phyloP scores from a whole-genome alignment of 2,113 vertebrate species.

The Carollia perspicillata region DNA sequence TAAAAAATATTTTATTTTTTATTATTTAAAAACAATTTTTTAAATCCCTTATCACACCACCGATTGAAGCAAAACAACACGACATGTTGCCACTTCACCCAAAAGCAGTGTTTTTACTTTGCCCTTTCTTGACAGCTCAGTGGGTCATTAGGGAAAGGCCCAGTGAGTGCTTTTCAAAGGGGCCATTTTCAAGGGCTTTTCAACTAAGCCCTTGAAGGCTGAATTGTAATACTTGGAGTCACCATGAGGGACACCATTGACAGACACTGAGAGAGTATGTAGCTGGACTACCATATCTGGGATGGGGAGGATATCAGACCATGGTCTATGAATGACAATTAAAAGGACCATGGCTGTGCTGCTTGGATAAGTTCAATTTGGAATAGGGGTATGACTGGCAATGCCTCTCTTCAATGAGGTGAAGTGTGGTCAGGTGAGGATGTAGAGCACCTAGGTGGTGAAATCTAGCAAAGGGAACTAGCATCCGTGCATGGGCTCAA shows the following conservation, averaged over 20 bases:
- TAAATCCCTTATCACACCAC: too few species aligned
- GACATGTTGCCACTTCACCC: too few species aligned
- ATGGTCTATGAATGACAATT: not conserved
- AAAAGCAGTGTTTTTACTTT: too few species aligned
- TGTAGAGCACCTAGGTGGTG: not conserved
- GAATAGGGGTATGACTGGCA: not conserved
- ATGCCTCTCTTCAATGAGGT: not conserved
- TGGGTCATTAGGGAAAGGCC: too few species aligned
- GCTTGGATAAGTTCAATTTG: not conserved
- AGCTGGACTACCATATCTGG: not conserved
- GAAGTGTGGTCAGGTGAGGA: not conserved
- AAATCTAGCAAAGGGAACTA: not conserved
- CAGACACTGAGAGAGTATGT: not conserved
- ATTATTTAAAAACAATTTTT: too few species aligned
- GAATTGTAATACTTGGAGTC: not conserved
- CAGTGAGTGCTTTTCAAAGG: too few species aligned
- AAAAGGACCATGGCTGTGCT: not conserved
- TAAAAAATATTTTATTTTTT: too few species aligned
- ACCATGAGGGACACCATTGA: not conserved
- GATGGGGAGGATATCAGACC: not conserved
- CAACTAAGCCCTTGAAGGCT: not conserved
- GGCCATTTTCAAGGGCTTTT: not conserved
- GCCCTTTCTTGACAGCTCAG: too few species aligned
- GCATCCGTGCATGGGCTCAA: accelerated
- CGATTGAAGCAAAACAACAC: too few species aligned